Percentiles rank a stretch among this genome's conserved stretches.
Evolutionary conservation across 2,113 vertebrate genomes (phyloP).

Genomic region (Nothoprocta perdicaria): DNA sequence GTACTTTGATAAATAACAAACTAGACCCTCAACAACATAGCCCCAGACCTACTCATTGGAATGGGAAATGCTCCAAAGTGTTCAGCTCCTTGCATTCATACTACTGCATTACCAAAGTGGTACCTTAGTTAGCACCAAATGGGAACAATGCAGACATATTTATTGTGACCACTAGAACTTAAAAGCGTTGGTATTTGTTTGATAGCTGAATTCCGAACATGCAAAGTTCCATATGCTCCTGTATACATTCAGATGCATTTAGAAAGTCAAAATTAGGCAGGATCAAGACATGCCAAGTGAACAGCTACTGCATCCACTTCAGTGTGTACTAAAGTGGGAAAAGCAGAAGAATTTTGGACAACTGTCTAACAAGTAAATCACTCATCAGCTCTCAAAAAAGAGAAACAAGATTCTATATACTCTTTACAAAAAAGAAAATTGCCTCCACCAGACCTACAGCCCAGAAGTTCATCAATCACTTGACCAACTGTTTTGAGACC

Average conservation of each 20-base stretch:
- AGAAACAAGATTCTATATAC: neutral
- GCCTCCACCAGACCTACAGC: neutral
- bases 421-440: neutral
- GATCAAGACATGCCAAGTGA: neutral
- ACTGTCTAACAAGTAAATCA: neutral
- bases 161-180: neutral
- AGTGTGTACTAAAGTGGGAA: neutral
- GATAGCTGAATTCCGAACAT: neutral
- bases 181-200: neutral
- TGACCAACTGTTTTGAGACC: neutral
- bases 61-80: neutral
- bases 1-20: neutral
- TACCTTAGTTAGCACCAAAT: rapidly evolving
- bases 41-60: neutral
- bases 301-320: neutral
- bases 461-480: neutral
- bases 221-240: neutral
- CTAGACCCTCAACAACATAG: neutral
- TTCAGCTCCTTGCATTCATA: neutral
- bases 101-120: neutral
- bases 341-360: neutral
- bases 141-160: neutral
- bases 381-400: rapidly evolving
- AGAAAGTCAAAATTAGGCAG: neutral
- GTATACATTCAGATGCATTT: rapidly evolving